Conservation (phyloP, 1,140 invertebrate species). For the Proales similis region DNA sequence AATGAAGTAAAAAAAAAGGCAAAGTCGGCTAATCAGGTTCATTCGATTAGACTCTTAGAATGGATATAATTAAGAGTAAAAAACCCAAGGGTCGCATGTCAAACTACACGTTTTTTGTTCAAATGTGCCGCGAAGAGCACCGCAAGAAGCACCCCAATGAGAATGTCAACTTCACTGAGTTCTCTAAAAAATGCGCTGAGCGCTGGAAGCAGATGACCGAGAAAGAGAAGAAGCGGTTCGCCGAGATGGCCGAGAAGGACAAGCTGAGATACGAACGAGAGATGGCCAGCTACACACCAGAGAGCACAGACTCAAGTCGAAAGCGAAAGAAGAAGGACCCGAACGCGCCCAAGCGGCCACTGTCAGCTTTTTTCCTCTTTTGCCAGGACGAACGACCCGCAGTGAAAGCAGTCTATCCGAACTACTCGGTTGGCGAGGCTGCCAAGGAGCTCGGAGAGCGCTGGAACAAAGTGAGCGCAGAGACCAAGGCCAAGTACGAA, state of each 20-base stretch:
- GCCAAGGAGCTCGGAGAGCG: slow-evolving; percentile 90
- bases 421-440: slow-evolving; percentile 89
- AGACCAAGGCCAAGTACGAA: slow-evolving; percentile 79
- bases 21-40: not conserved
- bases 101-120: slow-evolving; percentile 97
- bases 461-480: slow-evolving; percentile 79
- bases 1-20: not conserved
- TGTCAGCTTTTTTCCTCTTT: slow-evolving; percentile 98
- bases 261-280: slow-evolving; percentile 89
- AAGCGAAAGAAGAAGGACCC: slow-evolving; percentile 82
- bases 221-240: slow-evolving; percentile 95
- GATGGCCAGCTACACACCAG: slow-evolving; percentile 89
- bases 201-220: slow-evolving; percentile 99
- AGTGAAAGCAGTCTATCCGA: slow-evolving; percentile 84
- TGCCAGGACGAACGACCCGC: slow-evolving; percentile 91
- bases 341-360: slow-evolving; percentile 92
- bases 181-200: slow-evolving; percentile 95
- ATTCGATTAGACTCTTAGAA: not conserved
- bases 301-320: slow-evolving; percentile 56
- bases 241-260: slow-evolving; percentile 94
- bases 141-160: slow-evolving; percentile 99
- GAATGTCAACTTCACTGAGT: slow-evolving; percentile 93
- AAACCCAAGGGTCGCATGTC: slow-evolving; percentile 95
- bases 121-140: slow-evolving; percentile 89
- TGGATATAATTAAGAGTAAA: not conserved